Percentiles rank a stretch among this genome's conserved stretches.
These are phyloP conservation scores for Propithecus coquereli DNA, from an alignment of 2,113 vertebrate genomes.

Conservation along the genomic window DNA sequence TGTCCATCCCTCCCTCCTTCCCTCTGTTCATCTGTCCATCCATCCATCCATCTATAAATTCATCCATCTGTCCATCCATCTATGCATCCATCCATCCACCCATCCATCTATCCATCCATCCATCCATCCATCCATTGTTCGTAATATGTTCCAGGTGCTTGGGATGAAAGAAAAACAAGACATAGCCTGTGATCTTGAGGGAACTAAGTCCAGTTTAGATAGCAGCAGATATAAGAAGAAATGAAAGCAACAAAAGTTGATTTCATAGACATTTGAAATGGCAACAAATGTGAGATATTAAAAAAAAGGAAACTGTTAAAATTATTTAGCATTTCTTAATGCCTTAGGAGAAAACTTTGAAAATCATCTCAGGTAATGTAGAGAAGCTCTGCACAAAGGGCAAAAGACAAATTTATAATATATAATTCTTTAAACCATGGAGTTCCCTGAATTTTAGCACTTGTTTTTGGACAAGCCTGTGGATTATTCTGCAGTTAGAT, in stretches of 20 bases:
- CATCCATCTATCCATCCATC: too few species aligned
- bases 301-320: neutral
- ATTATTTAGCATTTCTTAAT: neutral
- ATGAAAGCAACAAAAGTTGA: neutral
- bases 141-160: neutral
- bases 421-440: neutral
- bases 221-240: neutral
- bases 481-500: neutral
- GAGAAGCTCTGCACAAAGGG: neutral
- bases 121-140: neutral
- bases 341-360: neutral
- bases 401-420: neutral
- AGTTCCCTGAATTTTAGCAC: neutral
- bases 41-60: neutral
- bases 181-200: neutral
- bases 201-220: neutral
- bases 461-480: neutral
- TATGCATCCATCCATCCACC: neutral
- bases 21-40: neutral
- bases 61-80: accelerated
- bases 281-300: neutral
- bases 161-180: neutral
- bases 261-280: neutral
- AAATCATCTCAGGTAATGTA: neutral
- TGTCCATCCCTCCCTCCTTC: neutral